Evolutionary conservation across 53 echinoderm and acorn worm species (phyloP), one percentile per base, ranked within the genome.

Genomic region (Arbacia lixula): DNA sequence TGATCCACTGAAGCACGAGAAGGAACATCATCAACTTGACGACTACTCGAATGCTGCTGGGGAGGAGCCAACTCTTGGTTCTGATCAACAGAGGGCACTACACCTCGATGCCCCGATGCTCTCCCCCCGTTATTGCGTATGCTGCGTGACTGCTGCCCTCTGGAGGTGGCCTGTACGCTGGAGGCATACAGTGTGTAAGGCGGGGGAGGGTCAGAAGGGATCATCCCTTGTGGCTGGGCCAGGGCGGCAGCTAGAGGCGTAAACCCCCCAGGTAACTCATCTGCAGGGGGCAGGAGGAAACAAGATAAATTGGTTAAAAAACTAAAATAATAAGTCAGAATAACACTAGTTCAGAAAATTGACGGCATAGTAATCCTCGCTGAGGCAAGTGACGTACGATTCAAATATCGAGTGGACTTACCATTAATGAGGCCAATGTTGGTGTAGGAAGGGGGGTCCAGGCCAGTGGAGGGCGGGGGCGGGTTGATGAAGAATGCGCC

Each of bases 371-470:
- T 14, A 46, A 46, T 10, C 14, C 14, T 14, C 6, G 46, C 14
- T n/a, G n/a, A n/a, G n/a, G n/a, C n/a, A n/a, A n/a, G n/a, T n/a
- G n/a, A n/a, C n/a, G n/a, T n/a, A n/a, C n/a, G n/a, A n/a, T n/a
- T n/a, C n/a, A n/a, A n/a, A n/a, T n/a, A n/a, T n/a, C n/a, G n/a
- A 32, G 28, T 40, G 37, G 21, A 64, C 82, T 38, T 52, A 81
- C 82, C 82, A 64, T 28, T 81, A 21, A 81, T 19, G 31, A 81
- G 82, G 2, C 82, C 82, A 14, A 81, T 63, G 65, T 81, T 81
- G 0, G 82, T 81, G 82, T 81, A 81, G 82, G 82, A 81, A n/a
- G 82, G 82, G 33, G 82, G 82, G 39, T 81, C 82, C 62, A 81
- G 63, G 27, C 62, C 64, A 5, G 8, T 32, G 25, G 30, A 6